Base-by-base conservation (phyloP, 2,113 vertebrate genomes). In the Petaurus breviceps region DNA sequence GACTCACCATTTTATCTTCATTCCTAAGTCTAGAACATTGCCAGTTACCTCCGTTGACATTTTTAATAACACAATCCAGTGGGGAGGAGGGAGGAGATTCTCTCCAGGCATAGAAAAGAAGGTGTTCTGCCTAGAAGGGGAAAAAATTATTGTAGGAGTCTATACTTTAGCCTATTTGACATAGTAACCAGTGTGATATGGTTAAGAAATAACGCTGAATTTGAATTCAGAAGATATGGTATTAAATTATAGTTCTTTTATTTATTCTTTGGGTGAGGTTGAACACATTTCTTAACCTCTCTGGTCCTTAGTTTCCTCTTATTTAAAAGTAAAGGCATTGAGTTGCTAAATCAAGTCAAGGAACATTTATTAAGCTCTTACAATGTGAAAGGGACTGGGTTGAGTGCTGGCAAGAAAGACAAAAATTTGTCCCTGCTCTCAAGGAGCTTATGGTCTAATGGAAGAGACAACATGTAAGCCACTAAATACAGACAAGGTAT, bases 1-100 rank as follows among this genome's bases (percentile, higher is more conserved):
- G 46, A 50, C 24, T 54, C 6, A 19, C 28, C 0, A 0, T 77
- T n/a, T 0, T 3, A 24, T 31, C 43, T 28, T 10, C 0, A 57
- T 16, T 28, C 77, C 89, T 3, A 11, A 9, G 6, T 5, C 31
- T 77, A 14, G 5, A 37, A 19, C 31, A 16, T 52, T 14, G 28
- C 28, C 23, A 0, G 0, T 28, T 47, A 51, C 89, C 54, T 0
- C 91, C 8, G 4, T 9, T 57, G 51, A 26, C 53, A 51, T 46
- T 54, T 3, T 49, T 89, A 90, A 90, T 93, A 52, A 0, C 1
- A 0, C n/a, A 28, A 2, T 57, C 0, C 0, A 8, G 61, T 61
- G 57, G 8, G 28, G 31, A 5, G 16, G 0, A 49, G 3, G 31
- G 12, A 1, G 19, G 1, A 1, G 37, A n/a, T n/a, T n/a, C 61